Percentiles rank a stretch among this genome's conserved stretches.
phyloP scores from a whole-genome alignment of 2,888 invertebrate genomes.

The Palloptera scutellata region DNA sequence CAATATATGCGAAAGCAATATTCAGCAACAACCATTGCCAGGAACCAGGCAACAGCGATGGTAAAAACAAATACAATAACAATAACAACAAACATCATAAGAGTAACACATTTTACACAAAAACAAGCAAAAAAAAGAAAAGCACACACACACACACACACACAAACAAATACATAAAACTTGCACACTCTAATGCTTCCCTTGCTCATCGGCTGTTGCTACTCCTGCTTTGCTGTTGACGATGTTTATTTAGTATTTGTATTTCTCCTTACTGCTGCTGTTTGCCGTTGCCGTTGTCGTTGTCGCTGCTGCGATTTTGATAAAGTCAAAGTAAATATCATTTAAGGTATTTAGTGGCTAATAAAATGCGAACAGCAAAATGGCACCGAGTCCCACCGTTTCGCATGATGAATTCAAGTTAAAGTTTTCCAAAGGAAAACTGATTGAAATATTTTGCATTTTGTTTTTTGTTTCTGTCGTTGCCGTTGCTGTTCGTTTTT shows the following conservation, averaged over 20 bases:
- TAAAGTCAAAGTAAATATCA: slow-evolving; percentile 39
- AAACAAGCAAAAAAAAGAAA: neutral
- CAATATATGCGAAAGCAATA: no score
- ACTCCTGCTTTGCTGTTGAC: neutral
- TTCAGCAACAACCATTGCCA: no score
- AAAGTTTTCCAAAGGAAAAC: no score
- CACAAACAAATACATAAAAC: neutral
- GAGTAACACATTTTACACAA: neutral
- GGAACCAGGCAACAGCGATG: neutral
- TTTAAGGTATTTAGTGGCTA: slow-evolving; percentile 48
- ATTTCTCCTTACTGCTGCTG: neutral
- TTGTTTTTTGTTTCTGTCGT: no score
- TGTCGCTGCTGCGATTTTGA: slow-evolving; percentile 20
- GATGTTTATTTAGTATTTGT: neutral
- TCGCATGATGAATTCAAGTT: no score
- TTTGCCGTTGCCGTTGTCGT: neutral
- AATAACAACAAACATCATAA: neutral
- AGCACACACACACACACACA: neutral
- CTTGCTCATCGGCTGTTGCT: neutral
- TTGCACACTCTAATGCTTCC: no score
- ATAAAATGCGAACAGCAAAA: slow-evolving; percentile 40
- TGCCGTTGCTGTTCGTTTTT: no score
- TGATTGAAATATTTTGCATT: no score
- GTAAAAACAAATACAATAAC: neutral
- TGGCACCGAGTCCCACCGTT: no score